Conservation (phyloP, 1,140 invertebrate species). For the Phocides pigmalion region DNA sequence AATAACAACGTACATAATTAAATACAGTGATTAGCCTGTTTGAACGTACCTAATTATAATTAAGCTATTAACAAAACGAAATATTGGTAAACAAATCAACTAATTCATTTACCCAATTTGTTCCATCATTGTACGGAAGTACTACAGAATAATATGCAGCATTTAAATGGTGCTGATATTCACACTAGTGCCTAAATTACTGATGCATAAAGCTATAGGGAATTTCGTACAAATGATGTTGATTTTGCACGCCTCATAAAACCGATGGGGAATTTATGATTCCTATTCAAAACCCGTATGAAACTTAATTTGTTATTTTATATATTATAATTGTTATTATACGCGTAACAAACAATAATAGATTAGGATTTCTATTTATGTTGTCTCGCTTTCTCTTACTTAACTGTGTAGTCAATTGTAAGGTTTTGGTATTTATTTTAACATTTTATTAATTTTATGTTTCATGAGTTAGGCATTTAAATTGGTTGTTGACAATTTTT, state of each 20-base stretch:
- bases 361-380: too few species aligned
- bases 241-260: conserved; percentile 29
- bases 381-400: too few species aligned
- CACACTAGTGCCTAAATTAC: conserved; percentile 24
- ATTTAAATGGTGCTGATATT: conserved; percentile 19
- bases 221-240: conserved; percentile 29
- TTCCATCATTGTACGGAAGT: neutral
- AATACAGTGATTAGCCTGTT: neutral
- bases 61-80: neutral
- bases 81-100: conserved; percentile 5
- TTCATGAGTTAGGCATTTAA: too few species aligned
- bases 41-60: neutral
- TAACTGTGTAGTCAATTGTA: too few species aligned
- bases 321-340: conserved; percentile 8
- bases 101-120: conserved; percentile 12
- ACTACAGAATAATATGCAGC: conserved; percentile 3
- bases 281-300: conserved; percentile 5
- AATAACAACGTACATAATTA: neutral
- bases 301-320: neutral
- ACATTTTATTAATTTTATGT: too few species aligned
- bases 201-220: conserved; percentile 25
- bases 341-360: too few species aligned
- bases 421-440: too few species aligned
- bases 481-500: too few species aligned
- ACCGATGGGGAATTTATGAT: conserved; percentile 9